Evolutionary conservation across 1,140 invertebrate genomes (phyloP).

Genomic region (Zaprionus africanus): DNA sequence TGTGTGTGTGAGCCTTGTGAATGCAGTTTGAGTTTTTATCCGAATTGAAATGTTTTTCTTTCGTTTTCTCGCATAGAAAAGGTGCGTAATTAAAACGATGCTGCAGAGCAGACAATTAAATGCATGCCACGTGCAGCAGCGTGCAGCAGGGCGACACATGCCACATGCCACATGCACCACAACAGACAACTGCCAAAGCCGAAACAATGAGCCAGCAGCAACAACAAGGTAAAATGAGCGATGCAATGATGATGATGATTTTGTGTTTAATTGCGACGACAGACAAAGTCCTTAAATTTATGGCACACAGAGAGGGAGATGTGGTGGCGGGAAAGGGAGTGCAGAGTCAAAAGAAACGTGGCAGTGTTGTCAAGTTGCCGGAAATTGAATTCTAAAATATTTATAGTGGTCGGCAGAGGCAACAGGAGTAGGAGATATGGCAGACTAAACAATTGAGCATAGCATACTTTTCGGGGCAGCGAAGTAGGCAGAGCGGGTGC

Average conservation of each 20-base stretch:
- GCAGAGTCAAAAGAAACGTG: constrained; percentile 44
- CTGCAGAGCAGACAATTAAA: constrained; percentile 73
- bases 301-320: constrained; percentile 22
- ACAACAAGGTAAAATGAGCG: constrained; percentile 59
- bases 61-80: constrained; percentile 57
- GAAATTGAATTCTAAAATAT: constrained; percentile 81
- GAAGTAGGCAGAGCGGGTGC: not conserved
- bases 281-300: constrained; percentile 65
- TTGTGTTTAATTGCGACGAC: constrained; percentile 68
- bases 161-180: constrained; percentile 14
- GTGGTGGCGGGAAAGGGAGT: not conserved
- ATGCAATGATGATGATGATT: constrained; percentile 45
- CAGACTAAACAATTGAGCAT: constrained; percentile 37
- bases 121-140: constrained; percentile 58
- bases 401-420: constrained; percentile 39
- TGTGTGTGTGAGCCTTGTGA: constrained; percentile 5
- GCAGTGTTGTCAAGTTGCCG: constrained; percentile 55
- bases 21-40: constrained; percentile 66
- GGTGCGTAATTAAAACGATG: constrained; percentile 79
- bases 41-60: constrained; percentile 64
- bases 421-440: not conserved
- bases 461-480: constrained; percentile 55
- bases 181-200: constrained; percentile 27
- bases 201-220: constrained; percentile 25
- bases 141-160: not conserved